Conservation (phyloP, 1,140 invertebrate genomes). For the Scaptomyza montana region DNA sequence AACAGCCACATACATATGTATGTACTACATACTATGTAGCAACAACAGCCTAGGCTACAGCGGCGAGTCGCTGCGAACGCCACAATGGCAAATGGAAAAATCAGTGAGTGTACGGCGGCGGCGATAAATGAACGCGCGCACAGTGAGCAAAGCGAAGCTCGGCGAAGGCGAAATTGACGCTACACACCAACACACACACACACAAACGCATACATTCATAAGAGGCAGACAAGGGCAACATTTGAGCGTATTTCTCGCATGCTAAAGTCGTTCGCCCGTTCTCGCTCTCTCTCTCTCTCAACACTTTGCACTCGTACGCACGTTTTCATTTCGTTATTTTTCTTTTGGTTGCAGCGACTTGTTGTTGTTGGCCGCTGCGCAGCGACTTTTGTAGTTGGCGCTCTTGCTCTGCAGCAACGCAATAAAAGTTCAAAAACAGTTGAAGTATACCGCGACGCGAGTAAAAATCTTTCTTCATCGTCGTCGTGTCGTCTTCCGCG, state of each 20-base stretch:
- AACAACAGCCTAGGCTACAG: slow-evolving; percentile 22
- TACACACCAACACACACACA: slow-evolving; percentile 29
- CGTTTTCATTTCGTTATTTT: slow-evolving; percentile 47
- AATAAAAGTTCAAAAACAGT: slow-evolving; percentile 82
- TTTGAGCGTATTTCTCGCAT: slow-evolving; percentile 23
- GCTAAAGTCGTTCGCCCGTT: slow-evolving; percentile 16
- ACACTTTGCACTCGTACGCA: slow-evolving; percentile 51
- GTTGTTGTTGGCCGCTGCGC: slow-evolving; percentile 46
- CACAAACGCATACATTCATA: slow-evolving; percentile 8
- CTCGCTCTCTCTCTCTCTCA: slow-evolving; percentile 33
- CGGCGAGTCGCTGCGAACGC: slow-evolving; percentile 33
- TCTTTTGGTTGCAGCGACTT: slow-evolving; percentile 35
- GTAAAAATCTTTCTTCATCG: slow-evolving; percentile 79
- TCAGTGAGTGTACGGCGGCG: slow-evolving; percentile 54
- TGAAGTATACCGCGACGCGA: slow-evolving; percentile 80
- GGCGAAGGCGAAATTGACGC: slow-evolving; percentile 53
- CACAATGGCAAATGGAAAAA: slow-evolving; percentile 56
- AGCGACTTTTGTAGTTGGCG: slow-evolving; percentile 68
- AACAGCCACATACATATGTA: slow-evolving; percentile 3
- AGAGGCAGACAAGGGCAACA: slow-evolving; percentile 37
- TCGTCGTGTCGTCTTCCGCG: slow-evolving; percentile 74
- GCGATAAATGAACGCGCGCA: slow-evolving; percentile 49
- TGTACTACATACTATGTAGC: neutral
- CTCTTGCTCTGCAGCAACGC: slow-evolving; percentile 72
- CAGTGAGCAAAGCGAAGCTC: slow-evolving; percentile 23